Conservation (phyloP, 2,113 vertebrate genomes). For the Scomber japonicus region DNA sequence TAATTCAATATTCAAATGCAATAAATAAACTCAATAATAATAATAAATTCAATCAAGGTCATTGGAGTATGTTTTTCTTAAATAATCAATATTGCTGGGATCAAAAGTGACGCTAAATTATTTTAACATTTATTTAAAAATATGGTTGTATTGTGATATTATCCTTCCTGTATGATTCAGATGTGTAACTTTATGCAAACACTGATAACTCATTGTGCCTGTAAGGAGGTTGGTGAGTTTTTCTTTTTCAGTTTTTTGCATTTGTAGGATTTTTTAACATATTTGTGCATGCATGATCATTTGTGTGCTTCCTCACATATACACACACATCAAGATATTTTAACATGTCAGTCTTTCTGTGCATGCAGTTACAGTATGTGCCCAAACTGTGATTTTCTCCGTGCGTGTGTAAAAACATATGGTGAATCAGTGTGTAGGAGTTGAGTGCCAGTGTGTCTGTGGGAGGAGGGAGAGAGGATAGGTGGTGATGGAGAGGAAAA, state of each 20-base stretch:
- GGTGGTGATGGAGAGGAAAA: slow-evolving; percentile 39
- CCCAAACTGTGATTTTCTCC: slow-evolving; percentile 60
- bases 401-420: slow-evolving; percentile 72
- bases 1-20: neutral
- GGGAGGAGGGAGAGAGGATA: slow-evolving; percentile 56
- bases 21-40: neutral
- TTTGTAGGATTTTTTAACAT: neutral
- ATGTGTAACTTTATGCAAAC: neutral
- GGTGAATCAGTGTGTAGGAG: slow-evolving; percentile 81
- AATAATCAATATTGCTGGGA: neutral
- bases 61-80: neutral
- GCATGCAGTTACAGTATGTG: slow-evolving; percentile 20
- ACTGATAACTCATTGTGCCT: neutral
- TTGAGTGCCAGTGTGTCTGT: slow-evolving; percentile 51
- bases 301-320: slow-evolving; percentile 10
- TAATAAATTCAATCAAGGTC: neutral
- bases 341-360: slow-evolving; percentile 41
- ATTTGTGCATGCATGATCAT: slow-evolving; percentile 22
- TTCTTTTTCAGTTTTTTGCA: slow-evolving; percentile 10
- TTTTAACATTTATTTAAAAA: neutral
- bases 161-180: neutral
- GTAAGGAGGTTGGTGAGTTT: neutral
- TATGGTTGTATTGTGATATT: too few relatives aligned
- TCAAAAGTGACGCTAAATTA: neutral
- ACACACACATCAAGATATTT: neutral